Evolutionary conservation across 2,888 invertebrate species (phyloP), one percentile per base, ranked within the genome.

Genomic region (Euzophera pinguis): DNA sequence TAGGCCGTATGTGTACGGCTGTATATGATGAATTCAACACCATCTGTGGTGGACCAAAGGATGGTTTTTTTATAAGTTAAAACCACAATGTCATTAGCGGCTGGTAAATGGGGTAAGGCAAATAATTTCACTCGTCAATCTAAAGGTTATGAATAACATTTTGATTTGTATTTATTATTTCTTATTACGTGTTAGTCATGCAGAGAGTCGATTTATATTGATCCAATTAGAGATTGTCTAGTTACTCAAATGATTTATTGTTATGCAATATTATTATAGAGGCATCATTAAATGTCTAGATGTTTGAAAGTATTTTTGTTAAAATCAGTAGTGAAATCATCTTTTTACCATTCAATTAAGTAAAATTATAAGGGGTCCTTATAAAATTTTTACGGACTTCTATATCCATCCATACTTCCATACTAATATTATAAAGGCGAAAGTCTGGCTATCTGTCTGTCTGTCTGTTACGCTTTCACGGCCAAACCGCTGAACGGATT

Each of bases 51-150:
- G n/a, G n/a, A n/a, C n/a, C n/a, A n/a, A n/a, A n/a, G n/a, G n/a
- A n/a, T n/a, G n/a, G n/a, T n/a, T n/a, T n/a, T n/a, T n/a, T n/a
- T n/a, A n/a, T n/a, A n/a, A n/a, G n/a, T n/a, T n/a, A n/a, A n/a
- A n/a, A n/a, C n/a, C n/a, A n/a, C n/a, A n/a, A n/a, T n/a, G n/a
- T n/a, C n/a, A 22, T 3, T 22, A 22, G 5, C 22, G 5, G 22
- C 22, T 62, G 61, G 56, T 56, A 7, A 9, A 62, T 56, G 59
- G 62, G 59, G 50, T 50, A 54, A 64, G 54, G 49, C 48, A 52
- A 47, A 54, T 52, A 22, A 22, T 50, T 52, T 53, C 45, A 50
- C 60, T 51, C 43, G 37, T 37, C 42, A 37, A 54, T 52, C n/a
- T 12, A 27, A 7, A 32, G 32, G 7, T 22, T 38, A 1, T 17